Percentiles rank a stretch among this genome's conserved stretches.
These are phyloP conservation scores for Phalacrocorax carbo DNA, from an alignment of 2,113 vertebrate species.

Conservation along the genomic window DNA sequence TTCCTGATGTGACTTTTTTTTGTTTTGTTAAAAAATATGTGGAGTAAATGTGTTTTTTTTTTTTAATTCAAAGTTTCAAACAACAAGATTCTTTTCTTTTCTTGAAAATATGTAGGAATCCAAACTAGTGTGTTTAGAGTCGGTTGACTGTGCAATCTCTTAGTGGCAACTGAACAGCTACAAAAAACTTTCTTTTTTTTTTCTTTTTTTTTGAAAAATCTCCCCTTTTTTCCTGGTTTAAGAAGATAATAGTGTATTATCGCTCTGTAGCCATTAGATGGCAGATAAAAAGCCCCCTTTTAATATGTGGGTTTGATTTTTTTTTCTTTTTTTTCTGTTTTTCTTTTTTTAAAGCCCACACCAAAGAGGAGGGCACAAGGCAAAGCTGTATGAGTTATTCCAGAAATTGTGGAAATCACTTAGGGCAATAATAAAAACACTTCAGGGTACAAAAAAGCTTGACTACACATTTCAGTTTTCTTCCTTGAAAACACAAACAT, in stretches of 20 bases:
- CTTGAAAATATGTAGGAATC: conserved; percentile 92
- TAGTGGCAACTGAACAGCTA: conserved; percentile 99
- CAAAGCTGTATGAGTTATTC: conserved; percentile 99
- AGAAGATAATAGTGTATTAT: conserved; percentile 91
- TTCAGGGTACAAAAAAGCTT: conserved; percentile 89
- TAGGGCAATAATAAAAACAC: conserved; percentile 88
- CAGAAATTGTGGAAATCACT: conserved; percentile 94
- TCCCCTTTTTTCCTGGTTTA: conserved; percentile 85
- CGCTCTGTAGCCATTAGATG: conserved; percentile 91
- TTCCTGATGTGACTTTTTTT: conserved; percentile 88
- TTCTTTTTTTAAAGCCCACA: conserved; percentile 81
- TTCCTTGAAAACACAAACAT: conserved; percentile 83
- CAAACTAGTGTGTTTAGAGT: conserved; percentile 98
- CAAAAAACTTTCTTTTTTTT: conserved; percentile 84
- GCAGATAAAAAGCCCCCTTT: conserved; percentile 86
- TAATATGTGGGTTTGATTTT: conserved; percentile 82
- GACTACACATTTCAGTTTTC: conserved; percentile 85
- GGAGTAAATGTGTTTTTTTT: conserved; percentile 83
- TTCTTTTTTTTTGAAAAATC: conserved; percentile 78
- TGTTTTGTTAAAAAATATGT: conserved; percentile 92
- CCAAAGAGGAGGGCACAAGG: conserved; percentile 88
- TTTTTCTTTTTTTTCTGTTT: conserved; percentile 41
- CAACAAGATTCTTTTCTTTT: conserved; percentile 82
- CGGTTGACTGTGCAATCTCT: conserved; percentile 99
- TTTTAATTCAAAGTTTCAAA: conserved; percentile 85